Base-by-base conservation (phyloP, 2,888 invertebrate species). In the Plebejus melissa region DNA sequence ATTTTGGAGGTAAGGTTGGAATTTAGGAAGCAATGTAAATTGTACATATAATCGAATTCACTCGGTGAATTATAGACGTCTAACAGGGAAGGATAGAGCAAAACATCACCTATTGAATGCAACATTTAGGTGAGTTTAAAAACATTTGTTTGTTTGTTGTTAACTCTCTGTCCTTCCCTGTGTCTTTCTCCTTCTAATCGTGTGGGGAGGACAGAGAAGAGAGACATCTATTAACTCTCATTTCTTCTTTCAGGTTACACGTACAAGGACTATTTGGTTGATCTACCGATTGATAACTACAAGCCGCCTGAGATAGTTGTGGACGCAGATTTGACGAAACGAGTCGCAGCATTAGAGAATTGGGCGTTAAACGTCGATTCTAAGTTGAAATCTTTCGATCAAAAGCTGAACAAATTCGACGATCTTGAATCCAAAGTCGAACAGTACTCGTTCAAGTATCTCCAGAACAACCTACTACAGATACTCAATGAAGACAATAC, bases 121-220 rank as follows among this genome's bases (percentile, higher is more conserved):
- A 81, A 86, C 90, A 89, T 91, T 91, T 89, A 88, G 93, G 93
- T 93, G 93, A 92, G 93, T 93, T 83, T 77, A 78, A 80, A 80
- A 82, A 83, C 84, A 81, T 82, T 85, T 79, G 82, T 82, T 83
- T 79, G 81, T 82, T 78, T 86, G 82, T 83, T 82, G 85, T 79
- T 85, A 83, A 85, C 80, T 85, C 94, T 95, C 95, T 95, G 95
- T 95, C 95, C 95, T 95, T 95, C 95, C 95, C 95, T 94, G 94
- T 65, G 54, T 75, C 57, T 69, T 69, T 74, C 88, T 88, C 80
- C 87, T 83, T 82, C 83, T 82, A 84, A 78, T 82, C 83, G 87
- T 81, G 90, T 91, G 88, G 94, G 94, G 84, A 93, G 93, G 93
- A 91, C 93, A 93, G 93, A 90, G 87, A 77, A 79, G 75, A 57